Evolutionary conservation across 2,797 vertebrate species (phyloP).

Genomic region (Cirrhinus molitorella): DNA sequence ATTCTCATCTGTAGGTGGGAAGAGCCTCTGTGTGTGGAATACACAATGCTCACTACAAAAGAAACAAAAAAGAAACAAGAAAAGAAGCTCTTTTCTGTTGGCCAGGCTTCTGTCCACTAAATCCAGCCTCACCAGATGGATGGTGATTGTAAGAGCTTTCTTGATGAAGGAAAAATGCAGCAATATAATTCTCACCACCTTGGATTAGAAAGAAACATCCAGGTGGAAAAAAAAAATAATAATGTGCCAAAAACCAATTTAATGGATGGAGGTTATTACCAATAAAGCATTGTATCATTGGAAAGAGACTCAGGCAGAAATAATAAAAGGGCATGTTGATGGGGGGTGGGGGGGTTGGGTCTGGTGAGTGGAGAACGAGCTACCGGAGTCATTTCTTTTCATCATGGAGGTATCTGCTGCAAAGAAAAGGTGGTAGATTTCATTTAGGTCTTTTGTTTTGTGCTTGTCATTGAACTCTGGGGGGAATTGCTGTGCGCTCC

Average conservation of each 20-base stretch:
- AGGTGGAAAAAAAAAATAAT: conserved; percentile 24
- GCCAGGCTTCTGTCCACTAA: conserved; percentile 20
- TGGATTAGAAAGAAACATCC: conserved; percentile 58
- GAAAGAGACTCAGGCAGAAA: conserved; percentile 53
- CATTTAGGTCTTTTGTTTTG: conserved; percentile 66
- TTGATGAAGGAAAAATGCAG: conserved; percentile 17
- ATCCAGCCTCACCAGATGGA: conserved; percentile 16
- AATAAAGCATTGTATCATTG: conserved; percentile 63
- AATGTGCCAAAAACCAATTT: conserved; percentile 58
- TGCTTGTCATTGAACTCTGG: conserved; percentile 65
- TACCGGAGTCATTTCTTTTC: conserved; percentile 59
- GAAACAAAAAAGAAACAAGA: conserved; percentile 29
- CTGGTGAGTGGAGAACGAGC: neutral
- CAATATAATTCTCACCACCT: conserved; percentile 54
- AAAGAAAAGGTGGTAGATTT: conserved; percentile 66
- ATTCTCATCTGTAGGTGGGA: neutral
- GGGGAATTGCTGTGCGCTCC: conserved; percentile 58
- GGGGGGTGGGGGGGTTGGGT: too few species aligned
- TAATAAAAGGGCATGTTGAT: conserved; percentile 60
- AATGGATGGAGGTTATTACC: conserved; percentile 63
- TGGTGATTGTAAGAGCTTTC: conserved; percentile 38
- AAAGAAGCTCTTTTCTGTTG: conserved; percentile 15
- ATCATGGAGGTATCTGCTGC: conserved; percentile 57
- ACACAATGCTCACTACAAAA: neutral
- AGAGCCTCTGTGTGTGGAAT: neutral